These are phyloP conservation scores for Brachyalestes nurse DNA, from an alignment of 2,797 vertebrate genomes.

Conservation along the genomic window DNA sequence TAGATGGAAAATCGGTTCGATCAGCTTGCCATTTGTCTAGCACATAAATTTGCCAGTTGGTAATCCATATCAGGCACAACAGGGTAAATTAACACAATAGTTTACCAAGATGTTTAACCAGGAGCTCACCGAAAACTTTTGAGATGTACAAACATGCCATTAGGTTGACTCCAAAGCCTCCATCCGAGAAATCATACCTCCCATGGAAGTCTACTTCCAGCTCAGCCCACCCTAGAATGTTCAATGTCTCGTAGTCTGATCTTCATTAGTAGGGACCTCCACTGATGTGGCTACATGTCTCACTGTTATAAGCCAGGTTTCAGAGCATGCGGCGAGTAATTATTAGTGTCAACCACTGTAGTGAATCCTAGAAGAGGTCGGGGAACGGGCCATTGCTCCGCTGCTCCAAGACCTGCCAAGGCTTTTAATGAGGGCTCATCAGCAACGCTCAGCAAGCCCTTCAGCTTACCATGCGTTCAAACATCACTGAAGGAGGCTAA, in stretches of 20 bases:
- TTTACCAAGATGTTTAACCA: not conserved
- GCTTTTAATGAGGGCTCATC: conserved; percentile 38
- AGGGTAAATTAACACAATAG: not conserved
- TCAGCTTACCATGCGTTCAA: not conserved
- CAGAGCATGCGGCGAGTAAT: conserved; percentile 37
- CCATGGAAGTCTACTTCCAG: conserved; percentile 17
- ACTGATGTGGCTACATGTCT: conserved; percentile 29
- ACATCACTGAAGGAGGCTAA: conserved; percentile 25
- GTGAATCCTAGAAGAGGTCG: conserved; percentile 20
- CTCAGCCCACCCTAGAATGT: conserved; percentile 22
- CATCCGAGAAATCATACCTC: conserved; percentile 19
- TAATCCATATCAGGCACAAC: not conserved
- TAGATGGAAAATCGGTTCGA: not conserved
- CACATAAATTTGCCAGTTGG: no score
- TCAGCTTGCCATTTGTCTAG: not conserved
- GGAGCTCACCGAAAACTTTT: not conserved
- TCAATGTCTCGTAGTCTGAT: conserved; percentile 25
- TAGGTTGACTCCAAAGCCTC: conserved; percentile 2
- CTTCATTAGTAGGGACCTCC: conserved; percentile 34
- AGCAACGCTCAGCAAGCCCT: not conserved
- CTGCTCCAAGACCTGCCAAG: conserved; percentile 29
- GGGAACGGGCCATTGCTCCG: conserved; percentile 11
- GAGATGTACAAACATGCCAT: conserved; percentile 9
- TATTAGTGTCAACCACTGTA: conserved; percentile 41
- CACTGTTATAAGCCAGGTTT: conserved; percentile 32